Conservation (phyloP, 1,140 invertebrate species). For the Bombus fervidus region DNA sequence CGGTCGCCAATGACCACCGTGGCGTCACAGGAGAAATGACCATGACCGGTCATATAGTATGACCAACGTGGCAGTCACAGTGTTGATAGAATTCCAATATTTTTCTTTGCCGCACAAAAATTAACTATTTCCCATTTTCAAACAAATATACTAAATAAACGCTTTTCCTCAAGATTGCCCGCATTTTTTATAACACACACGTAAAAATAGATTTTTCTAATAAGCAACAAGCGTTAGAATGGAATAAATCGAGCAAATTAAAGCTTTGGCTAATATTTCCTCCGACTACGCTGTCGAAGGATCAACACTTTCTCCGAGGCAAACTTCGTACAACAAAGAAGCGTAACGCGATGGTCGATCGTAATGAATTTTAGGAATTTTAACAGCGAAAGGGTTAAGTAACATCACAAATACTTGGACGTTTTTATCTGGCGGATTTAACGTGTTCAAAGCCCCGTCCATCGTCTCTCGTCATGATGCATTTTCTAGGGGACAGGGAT, state of each 20-base stretch:
- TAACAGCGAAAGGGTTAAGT: neutral
- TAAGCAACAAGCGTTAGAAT: no score
- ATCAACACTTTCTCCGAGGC: neutral
- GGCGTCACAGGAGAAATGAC: no score
- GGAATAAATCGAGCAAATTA: neutral
- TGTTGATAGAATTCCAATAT: neutral
- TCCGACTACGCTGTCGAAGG: neutral
- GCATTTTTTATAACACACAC: accelerated
- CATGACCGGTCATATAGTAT: accelerated
- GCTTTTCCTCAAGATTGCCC: no score
- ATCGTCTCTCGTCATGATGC: conserved; percentile 50
- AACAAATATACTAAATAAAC: neutral
- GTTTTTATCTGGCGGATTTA: neutral
- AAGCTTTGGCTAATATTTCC: neutral
- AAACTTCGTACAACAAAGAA: neutral
- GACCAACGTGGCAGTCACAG: no score
- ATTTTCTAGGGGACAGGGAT: conserved; percentile 6
- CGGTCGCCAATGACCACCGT: no score
- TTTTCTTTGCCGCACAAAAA: no score
- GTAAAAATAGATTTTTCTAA: no score
- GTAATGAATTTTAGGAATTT: neutral
- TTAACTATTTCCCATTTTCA: neutral
- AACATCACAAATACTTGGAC: neutral
- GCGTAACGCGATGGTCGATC: neutral
- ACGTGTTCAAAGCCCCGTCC: conserved; percentile 16